These are phyloP conservation scores for Mythimna pallens DNA, from an alignment of 2,888 invertebrate species.

Conservation along the genomic window DNA sequence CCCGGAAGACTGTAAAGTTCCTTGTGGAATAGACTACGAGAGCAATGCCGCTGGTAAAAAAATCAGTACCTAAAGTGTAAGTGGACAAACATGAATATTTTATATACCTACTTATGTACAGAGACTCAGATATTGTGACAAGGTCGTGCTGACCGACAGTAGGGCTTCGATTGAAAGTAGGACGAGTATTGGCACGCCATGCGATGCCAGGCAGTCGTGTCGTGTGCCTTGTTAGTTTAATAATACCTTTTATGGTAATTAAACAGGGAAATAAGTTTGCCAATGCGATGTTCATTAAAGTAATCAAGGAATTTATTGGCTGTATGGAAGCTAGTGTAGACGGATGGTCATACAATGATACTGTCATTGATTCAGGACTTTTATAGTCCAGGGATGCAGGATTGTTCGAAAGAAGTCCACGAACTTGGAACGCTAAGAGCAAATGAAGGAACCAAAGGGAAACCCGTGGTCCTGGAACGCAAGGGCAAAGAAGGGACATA, in stretches of 20 bases:
- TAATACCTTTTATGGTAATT: slow-evolving; percentile 58
- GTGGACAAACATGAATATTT: not conserved
- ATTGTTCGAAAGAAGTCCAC: too few species aligned
- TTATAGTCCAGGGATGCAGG: not conserved
- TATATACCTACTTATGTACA: slow-evolving; percentile 5
- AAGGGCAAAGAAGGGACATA: too few species aligned
- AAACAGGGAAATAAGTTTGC: slow-evolving; percentile 44
- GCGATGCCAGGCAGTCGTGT: slow-evolving; percentile 43
- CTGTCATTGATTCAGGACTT: not conserved
- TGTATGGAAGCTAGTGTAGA: slow-evolving; percentile 11
- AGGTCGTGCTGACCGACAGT: slow-evolving; percentile 67
- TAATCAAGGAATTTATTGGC: slow-evolving; percentile 24
- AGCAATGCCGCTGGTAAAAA: not conserved
- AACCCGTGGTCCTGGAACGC: too few species aligned
- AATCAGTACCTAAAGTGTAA: not conserved
- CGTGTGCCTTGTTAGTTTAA: slow-evolving; percentile 41
- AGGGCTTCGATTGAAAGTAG: slow-evolving; percentile 74
- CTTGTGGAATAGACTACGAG: not conserved
- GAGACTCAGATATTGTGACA: slow-evolving; percentile 62
- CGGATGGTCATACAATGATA: slow-evolving; percentile 19
- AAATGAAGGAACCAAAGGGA: too few species aligned
- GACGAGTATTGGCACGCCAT: slow-evolving; percentile 61
- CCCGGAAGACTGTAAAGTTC: not conserved
- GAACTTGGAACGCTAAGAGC: too few species aligned
- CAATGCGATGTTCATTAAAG: slow-evolving; percentile 28